Conservation (phyloP, 2,797 vertebrate species). For the Knipowitschia caucasica region DNA sequence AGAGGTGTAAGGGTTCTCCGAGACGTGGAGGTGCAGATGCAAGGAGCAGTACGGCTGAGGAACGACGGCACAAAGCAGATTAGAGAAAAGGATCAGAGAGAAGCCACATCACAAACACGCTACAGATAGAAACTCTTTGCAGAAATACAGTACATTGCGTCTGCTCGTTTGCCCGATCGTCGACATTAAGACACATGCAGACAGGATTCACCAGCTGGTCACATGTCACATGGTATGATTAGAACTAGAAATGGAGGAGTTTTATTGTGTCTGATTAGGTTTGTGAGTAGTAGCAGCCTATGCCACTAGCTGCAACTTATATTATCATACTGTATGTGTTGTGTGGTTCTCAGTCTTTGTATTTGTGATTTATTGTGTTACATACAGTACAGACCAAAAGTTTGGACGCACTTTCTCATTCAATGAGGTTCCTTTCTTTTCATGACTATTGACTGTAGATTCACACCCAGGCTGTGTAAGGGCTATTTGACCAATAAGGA, state of each 20-base stretch:
- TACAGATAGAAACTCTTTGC: neutral
- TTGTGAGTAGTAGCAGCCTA: too few relatives aligned
- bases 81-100: slow-evolving; percentile 20
- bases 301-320: too few relatives aligned
- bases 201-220: neutral
- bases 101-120: neutral
- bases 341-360: too few relatives aligned
- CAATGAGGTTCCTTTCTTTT: too few relatives aligned
- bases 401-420: too few relatives aligned
- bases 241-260: neutral
- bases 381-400: too few relatives aligned
- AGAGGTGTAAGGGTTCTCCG: slow-evolving; percentile 93
- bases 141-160: slow-evolving; percentile 3
- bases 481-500: too few relatives aligned
- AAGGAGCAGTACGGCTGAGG: slow-evolving; percentile 88
- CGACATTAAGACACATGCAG: neutral
- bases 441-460: too few relatives aligned
- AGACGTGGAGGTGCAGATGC: slow-evolving; percentile 90
- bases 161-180: neutral
- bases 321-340: too few relatives aligned
- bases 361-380: too few relatives aligned
- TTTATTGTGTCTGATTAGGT: neutral
- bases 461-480: too few relatives aligned
- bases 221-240: neutral
- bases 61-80: slow-evolving; percentile 30